A percentile compares a stretch with the other conserved stretches of the same genome.
These are phyloP conservation scores for Rhopalosiphum nymphaeae DNA, from an alignment of 2,888 invertebrate genomes.

Conservation along the genomic window DNA sequence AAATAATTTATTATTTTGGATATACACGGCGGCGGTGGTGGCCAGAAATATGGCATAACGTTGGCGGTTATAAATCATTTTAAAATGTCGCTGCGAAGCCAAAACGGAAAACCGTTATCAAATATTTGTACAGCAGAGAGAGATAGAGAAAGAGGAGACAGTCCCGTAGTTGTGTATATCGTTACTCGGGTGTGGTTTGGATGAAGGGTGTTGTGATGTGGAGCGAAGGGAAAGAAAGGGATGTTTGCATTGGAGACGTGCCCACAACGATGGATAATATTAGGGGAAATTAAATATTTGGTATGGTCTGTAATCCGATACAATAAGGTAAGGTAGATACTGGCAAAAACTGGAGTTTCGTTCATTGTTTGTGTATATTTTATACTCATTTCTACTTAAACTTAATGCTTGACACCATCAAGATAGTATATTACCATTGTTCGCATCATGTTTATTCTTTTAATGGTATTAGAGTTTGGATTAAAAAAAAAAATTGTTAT, in stretches of 20 bases:
- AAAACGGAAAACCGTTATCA: slow-evolving; percentile 65
- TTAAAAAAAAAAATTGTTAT: neutral
- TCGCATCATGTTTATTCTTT: neutral
- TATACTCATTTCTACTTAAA: slow-evolving; percentile 15
- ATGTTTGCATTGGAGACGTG: slow-evolving; percentile 63
- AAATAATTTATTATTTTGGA: slow-evolving; percentile 65
- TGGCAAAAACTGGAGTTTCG: slow-evolving; percentile 32
- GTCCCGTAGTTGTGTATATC: slow-evolving; percentile 36
- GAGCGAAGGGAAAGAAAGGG: slow-evolving; percentile 31
- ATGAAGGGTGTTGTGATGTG: slow-evolving; percentile 29
- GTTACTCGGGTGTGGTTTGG: slow-evolving; percentile 52
- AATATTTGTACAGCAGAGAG: slow-evolving; percentile 63
- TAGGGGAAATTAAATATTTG: slow-evolving; percentile 64
- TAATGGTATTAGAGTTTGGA: neutral
- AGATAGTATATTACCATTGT: neutral
- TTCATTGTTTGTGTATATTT: slow-evolving; percentile 10
- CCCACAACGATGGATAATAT: slow-evolving; percentile 53
- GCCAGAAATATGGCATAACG: slow-evolving; percentile 64
- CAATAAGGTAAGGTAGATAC: slow-evolving; percentile 57
- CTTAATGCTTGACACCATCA: neutral
- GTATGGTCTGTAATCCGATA: slow-evolving; percentile 55
- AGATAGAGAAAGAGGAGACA: slow-evolving; percentile 16
- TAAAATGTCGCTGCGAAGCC: slow-evolving; percentile 64
- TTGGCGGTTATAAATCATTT: slow-evolving; percentile 63
- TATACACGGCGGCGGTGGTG: slow-evolving; percentile 37